Evolutionary conservation across 30 jellyfish, hydroid and myxozoan genomes (phyloP).

Genomic region (Aurelia aurita complex sp. Pacific): DNA sequence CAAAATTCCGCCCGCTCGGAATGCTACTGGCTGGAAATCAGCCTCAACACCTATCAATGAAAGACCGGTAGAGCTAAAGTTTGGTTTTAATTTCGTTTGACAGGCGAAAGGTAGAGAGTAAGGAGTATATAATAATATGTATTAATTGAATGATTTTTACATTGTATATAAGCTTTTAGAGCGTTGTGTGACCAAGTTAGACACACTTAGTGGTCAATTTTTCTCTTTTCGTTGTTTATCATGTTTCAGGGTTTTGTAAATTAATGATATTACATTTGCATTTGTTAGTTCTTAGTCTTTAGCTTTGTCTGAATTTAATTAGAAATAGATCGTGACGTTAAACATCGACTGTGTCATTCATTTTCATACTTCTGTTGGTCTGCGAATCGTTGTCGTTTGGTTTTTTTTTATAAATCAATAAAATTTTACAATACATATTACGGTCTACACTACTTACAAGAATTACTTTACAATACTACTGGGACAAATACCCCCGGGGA

Average conservation of each 20-base stretch:
- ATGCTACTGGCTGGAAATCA: too few species aligned
- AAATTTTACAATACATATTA: too few species aligned
- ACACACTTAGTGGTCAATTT: constrained; percentile 15
- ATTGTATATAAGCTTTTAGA: constrained; percentile 31
- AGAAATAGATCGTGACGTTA: constrained; percentile 1
- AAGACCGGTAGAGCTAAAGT: too few species aligned
- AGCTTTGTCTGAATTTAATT: constrained; percentile 18
- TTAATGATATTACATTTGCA: constrained; percentile 16
- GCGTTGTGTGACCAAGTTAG: constrained; percentile 26
- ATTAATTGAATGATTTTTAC: constrained; percentile 31
- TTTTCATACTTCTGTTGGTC: too few species aligned
- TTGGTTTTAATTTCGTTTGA: not conserved
- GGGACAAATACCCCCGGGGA: too few species aligned
- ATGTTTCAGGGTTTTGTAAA: constrained; percentile 39
- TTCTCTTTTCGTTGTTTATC: constrained; percentile 8
- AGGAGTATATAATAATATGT: constrained; percentile 15
- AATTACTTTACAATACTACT: too few species aligned
- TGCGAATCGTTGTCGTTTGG: too few species aligned
- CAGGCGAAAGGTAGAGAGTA: too few species aligned
- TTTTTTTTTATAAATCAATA: too few species aligned
- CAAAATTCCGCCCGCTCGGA: too few species aligned
- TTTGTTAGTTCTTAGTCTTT: constrained; percentile 21
- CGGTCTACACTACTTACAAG: too few species aligned
- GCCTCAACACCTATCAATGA: too few species aligned
- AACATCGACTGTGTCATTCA: not conserved